These are phyloP conservation scores for Plestiodon gilberti DNA, from an alignment of 2,113 vertebrate genomes.

Conservation along the genomic window DNA sequence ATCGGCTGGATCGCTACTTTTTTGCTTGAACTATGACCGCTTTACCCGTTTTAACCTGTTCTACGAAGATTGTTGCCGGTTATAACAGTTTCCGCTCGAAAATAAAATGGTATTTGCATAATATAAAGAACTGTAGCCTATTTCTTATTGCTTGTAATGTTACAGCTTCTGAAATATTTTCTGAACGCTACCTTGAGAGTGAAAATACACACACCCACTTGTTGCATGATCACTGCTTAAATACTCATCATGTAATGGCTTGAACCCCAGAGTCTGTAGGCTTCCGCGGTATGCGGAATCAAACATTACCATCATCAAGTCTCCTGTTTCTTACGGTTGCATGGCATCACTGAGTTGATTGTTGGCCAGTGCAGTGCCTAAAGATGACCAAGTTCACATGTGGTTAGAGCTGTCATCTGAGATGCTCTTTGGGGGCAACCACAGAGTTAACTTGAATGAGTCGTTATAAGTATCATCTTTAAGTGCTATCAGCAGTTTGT, in stretches of 20 bases:
- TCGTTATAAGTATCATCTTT: no score
- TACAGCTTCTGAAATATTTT: background rate
- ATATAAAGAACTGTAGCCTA: background rate
- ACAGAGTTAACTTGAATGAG: no score
- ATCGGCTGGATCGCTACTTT: no score
- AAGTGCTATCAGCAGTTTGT: no score
- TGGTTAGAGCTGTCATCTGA: background rate
- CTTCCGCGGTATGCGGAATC: no score
- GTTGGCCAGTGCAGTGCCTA: background rate
- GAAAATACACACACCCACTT: background rate
- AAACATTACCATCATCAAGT: background rate
- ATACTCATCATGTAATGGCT: background rate
- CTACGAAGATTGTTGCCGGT: no score
- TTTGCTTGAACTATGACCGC: no score
- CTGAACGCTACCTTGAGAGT: background rate
- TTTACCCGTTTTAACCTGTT: no score
- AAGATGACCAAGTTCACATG: background rate
- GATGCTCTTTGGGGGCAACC: no score
- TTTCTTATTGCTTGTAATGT: background rate
- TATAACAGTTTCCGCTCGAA: no score
- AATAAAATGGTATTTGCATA: no score
- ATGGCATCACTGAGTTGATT: background rate
- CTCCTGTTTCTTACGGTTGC: background rate
- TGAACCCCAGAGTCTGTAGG: background rate
- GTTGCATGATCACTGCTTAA: background rate